Evolutionary conservation across 53 echinoderm and acorn worm species (phyloP).

Genomic region (Patiria pectinifera): DNA sequence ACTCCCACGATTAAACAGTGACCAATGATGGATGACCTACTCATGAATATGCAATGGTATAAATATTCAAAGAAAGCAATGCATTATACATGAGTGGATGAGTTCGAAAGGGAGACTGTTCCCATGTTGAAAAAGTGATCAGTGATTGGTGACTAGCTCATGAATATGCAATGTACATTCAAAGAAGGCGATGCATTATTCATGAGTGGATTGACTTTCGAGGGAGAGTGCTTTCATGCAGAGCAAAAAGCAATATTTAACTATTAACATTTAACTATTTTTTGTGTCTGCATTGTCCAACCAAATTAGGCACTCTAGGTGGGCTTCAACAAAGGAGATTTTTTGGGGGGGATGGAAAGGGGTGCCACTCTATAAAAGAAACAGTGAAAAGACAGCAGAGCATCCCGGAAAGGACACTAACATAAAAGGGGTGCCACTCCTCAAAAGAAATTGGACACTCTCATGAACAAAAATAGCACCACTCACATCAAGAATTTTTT

Average conservation of each 20-base stretch:
- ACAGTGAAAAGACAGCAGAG: background rate
- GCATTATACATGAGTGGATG: too few relatives aligned
- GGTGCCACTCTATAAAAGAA: conserved; percentile 11
- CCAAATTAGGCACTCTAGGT: background rate
- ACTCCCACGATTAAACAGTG: background rate
- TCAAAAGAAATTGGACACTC: background rate
- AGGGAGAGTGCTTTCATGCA: conserved; percentile 24
- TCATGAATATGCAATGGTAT: conserved; percentile 8
- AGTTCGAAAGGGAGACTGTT: too few relatives aligned
- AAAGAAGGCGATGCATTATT: background rate
- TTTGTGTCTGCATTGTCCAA: background rate
- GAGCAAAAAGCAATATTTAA: background rate
- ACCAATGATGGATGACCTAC: background rate
- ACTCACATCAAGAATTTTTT: background rate
- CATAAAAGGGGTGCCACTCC: conserved; percentile 1
- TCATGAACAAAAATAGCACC: background rate
- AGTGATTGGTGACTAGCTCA: too few relatives aligned
- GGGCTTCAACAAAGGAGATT: background rate
- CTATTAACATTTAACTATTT: background rate
- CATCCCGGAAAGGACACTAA: background rate
- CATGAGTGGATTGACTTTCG: background rate
- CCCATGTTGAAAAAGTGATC: background rate
- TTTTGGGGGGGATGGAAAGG: background rate
- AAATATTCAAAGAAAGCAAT: too few relatives aligned
- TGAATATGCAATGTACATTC: background rate